A percentile compares a stretch with the other conserved stretches of the same genome.
These are phyloP conservation scores for Gallinago nigripennis DNA, from an alignment of 2,797 vertebrate genomes.

Conservation along the genomic window DNA sequence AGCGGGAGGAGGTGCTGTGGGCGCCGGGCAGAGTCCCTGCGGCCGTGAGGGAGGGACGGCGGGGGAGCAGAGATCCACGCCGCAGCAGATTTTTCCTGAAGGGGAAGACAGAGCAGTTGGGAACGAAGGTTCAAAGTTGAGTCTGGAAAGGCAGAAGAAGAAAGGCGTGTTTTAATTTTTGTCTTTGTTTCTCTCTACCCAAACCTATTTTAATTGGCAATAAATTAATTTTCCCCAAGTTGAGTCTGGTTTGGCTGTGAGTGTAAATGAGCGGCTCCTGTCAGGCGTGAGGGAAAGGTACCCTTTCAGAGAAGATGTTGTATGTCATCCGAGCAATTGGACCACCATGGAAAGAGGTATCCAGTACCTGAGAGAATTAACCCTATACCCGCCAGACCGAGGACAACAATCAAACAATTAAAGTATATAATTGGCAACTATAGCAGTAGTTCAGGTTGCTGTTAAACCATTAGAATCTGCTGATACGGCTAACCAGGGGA, in stretches of 20 bases:
- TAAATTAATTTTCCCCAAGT: background rate
- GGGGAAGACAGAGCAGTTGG: background rate
- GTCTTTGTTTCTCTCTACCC: too few relatives aligned
- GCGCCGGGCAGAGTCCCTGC: accelerated
- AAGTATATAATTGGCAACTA: background rate
- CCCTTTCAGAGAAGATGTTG: too few relatives aligned
- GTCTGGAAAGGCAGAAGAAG: background rate
- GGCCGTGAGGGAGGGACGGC: accelerated
- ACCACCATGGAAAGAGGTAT: too few relatives aligned
- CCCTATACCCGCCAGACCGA: too few relatives aligned
- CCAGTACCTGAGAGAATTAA: too few relatives aligned
- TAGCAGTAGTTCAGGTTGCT: background rate
- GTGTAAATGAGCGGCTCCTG: background rate
- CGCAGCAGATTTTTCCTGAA: background rate
- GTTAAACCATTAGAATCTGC: background rate
- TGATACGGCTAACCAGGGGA: background rate
- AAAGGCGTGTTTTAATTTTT: background rate
- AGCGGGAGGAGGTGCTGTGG: background rate
- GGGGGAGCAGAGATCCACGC: accelerated
- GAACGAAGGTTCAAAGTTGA: background rate
- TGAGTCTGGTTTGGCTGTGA: background rate
- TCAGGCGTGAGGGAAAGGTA: too few relatives aligned
- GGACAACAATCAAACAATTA: background rate
- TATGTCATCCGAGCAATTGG: too few relatives aligned
- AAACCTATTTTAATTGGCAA: background rate